Evolutionary conservation across 1,140 invertebrate genomes (phyloP), one percentile per base, ranked within the genome.

Genomic region (Drosophila virilis): DNA sequence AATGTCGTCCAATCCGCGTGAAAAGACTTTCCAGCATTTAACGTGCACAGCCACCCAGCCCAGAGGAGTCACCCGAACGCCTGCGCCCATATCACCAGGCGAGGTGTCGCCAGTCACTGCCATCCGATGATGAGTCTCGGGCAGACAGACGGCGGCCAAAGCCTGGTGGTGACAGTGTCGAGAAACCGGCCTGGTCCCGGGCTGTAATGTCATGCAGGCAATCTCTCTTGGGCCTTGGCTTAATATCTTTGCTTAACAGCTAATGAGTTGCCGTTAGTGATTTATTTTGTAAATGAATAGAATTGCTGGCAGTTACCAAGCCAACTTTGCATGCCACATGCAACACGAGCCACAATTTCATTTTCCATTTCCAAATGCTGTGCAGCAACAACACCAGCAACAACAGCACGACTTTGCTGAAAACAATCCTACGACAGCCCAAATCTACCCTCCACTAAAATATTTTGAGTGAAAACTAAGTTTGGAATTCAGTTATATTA

Each of bases 201-300:
- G n/a, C 46, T 13, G 37, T 50, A 70, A 90, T 90, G 82, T 74
- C 82, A 90, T 91, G 82, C 77, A 74, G 68, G 61, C 83, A 86
- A 88, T 86, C 82, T 86, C 75, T 60, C 40, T 72, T 52, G 51
- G 64, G 76, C 64, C 79, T 42, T 66, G 66, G 61, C 67, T 65
- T 68, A 86, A 86, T 86, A 88, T 88, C 84, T 88, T 80, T 78
- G 80, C 80, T 90, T 86, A 90, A 78, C 78, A 83, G 86, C 88
- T 90, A 90, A 90, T 90, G 88, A 90, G 86, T 90, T 69, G 88
- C 86, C 82, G 82, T 90, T 90, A 82, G 86, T 90, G 86, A 90
- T 90, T 90, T 90, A 90, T 90, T 90, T 90, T 55, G 66, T 74
- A 90, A 90, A 90, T 90, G 90, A 90, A 90, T 90, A 82, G 86